phyloP scores from a whole-genome alignment of 2,888 invertebrate species.

The Clitarchus hookeri region DNA sequence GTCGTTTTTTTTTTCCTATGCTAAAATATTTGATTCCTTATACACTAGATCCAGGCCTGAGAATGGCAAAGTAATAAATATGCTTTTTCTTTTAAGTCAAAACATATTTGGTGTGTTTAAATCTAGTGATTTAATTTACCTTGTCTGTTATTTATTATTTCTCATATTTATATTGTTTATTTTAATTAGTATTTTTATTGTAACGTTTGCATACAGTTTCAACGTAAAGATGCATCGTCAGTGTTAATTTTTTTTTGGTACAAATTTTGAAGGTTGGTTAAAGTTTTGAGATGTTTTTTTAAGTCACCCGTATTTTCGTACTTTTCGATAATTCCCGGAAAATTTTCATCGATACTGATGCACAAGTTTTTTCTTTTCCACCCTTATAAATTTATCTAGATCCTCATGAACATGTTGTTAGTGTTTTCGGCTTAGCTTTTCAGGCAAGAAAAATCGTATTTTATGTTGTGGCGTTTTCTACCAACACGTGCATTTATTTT shows the following conservation, averaged over 20 bases:
- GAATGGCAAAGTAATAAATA: too few species aligned
- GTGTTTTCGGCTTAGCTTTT: neutral
- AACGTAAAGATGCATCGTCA: neutral
- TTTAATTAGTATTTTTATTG: too few species aligned
- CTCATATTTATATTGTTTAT: too few species aligned
- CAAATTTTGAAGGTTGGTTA: neutral
- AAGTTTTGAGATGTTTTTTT: neutral
- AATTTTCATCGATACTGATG: neutral
- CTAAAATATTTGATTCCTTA: too few species aligned
- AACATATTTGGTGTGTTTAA: too few species aligned
- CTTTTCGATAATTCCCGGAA: neutral
- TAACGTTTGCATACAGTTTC: too few species aligned
- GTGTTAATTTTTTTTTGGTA: neutral
- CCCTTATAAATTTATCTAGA: neutral
- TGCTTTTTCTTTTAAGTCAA: too few species aligned
- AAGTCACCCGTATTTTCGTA: neutral
- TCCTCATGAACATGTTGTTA: neutral
- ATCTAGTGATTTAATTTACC: too few species aligned
- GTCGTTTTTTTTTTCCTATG: too few species aligned
- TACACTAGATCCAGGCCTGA: too few species aligned
- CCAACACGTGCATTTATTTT: neutral
- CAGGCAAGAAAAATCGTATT: neutral
- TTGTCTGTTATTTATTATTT: too few species aligned
- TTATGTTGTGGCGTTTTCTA: neutral
- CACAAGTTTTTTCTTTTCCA: neutral